Conservation (phyloP, 1,140 invertebrate genomes). For the Ceratina japonica region DNA sequence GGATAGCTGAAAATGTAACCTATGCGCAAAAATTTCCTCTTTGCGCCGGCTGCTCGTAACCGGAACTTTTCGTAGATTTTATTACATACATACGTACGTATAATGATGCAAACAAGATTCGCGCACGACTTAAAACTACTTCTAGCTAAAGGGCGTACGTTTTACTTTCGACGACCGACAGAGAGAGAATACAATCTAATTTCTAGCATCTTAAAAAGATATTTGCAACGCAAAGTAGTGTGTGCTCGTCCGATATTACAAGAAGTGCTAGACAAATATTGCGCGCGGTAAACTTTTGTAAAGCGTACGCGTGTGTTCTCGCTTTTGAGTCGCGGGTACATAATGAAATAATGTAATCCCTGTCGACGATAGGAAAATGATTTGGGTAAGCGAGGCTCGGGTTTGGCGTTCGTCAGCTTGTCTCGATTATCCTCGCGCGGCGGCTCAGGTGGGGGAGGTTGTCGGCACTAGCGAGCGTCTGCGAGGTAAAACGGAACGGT, state of each 20-base stretch:
- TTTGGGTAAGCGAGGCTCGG: slow-evolving; percentile 20
- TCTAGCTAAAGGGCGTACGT: too few species aligned
- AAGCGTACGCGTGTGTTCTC: too few species aligned
- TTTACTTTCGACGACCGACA: too few species aligned
- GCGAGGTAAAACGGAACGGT: slow-evolving; percentile 34
- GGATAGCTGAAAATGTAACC: slow-evolving; percentile 16
- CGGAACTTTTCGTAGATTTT: neutral
- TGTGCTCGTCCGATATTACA: too few species aligned
- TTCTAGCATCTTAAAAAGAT: too few species aligned
- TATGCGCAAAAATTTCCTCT: neutral
- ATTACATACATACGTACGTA: neutral
- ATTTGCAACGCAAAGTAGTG: too few species aligned
- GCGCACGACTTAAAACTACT: too few species aligned
- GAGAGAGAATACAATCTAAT: too few species aligned
- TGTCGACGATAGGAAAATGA: slow-evolving; percentile 31
- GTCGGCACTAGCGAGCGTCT: slow-evolving; percentile 66
- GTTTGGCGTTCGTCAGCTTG: slow-evolving; percentile 46
- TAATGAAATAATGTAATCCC: neutral
- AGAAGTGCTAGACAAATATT: too few species aligned
- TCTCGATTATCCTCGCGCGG: slow-evolving; percentile 54
- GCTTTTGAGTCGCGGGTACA: too few species aligned
- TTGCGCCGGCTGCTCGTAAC: neutral
- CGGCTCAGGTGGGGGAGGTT: slow-evolving; percentile 50
- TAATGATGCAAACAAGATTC: neutral
- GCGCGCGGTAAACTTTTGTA: too few species aligned